These are phyloP conservation scores for Metacarcinus magister DNA, from an alignment of 2,888 invertebrate species.

Conservation along the genomic window DNA sequence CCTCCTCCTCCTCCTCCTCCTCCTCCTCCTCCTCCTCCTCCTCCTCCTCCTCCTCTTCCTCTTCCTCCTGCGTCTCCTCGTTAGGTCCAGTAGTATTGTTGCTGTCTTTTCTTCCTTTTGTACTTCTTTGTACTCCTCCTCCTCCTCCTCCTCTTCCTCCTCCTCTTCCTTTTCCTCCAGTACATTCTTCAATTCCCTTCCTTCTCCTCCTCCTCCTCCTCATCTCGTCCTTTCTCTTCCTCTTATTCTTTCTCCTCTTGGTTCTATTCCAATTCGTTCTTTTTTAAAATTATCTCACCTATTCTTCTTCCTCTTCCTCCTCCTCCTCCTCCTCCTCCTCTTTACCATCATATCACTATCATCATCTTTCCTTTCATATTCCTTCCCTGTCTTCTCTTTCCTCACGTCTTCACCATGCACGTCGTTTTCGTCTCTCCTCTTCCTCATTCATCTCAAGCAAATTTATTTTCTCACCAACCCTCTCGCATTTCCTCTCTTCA, in stretches of 20 bases:
- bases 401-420: neutral
- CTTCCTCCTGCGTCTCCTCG: neutral
- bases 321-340: neutral
- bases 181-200: neutral
- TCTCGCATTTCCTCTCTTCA: neutral
- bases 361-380: neutral
- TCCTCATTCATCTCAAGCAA: neutral
- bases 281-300: neutral
- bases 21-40: neutral
- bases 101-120: neutral
- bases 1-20: neutral
- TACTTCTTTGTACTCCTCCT: neutral
- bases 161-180: neutral
- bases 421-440: neutral
- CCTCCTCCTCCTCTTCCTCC: neutral
- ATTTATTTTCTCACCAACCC: neutral
- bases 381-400: neutral
- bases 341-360: conserved; percentile 23
- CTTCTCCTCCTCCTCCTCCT: neutral
- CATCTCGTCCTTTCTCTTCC: neutral
- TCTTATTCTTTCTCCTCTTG: neutral
- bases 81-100: too few species aligned
- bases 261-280: neutral
- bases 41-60: neutral
- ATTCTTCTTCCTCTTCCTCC: neutral